These are phyloP conservation scores for Pterocles orientalis DNA, from an alignment of 2,113 vertebrate genomes.

Conservation along the genomic window DNA sequence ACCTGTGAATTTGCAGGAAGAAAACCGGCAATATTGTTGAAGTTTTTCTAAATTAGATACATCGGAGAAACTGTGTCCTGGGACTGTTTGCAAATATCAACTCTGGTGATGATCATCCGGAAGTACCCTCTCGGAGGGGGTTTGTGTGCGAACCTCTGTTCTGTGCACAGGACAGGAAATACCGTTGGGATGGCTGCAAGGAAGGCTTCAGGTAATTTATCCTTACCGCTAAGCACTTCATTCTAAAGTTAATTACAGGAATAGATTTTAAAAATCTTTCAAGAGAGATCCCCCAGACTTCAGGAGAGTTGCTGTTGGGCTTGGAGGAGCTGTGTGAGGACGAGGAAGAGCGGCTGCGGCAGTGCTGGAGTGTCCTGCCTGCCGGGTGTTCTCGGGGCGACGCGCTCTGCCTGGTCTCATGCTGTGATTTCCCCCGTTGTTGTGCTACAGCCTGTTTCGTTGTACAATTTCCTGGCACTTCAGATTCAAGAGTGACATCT, in stretches of 20 bases:
- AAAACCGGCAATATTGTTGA: rapidly evolving
- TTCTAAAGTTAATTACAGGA: not conserved
- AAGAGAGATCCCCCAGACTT: not conserved
- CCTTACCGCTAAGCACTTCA: not conserved
- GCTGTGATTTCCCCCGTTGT: not conserved
- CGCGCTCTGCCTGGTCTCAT: rapidly evolving
- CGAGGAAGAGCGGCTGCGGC: not conserved
- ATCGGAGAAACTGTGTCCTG: not conserved
- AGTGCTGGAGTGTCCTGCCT: not conserved
- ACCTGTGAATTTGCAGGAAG: not conserved
- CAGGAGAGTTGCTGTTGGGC: not conserved
- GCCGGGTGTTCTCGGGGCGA: not conserved
- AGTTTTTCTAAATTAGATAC: not conserved
- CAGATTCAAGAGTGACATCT: not conserved
- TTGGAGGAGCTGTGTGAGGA: not conserved
- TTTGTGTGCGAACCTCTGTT: not conserved
- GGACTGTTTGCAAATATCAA: not conserved
- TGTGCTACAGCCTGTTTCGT: not conserved
- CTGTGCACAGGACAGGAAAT: not conserved
- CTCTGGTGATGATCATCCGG: not conserved
- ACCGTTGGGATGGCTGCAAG: not conserved
- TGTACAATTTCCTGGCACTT: not conserved
- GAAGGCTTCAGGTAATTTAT: not conserved
- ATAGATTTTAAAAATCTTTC: not conserved
- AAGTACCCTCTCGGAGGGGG: not conserved